phyloP scores from a whole-genome alignment of 2,113 vertebrate genomes.

The Rhinichthys klamathensis region DNA sequence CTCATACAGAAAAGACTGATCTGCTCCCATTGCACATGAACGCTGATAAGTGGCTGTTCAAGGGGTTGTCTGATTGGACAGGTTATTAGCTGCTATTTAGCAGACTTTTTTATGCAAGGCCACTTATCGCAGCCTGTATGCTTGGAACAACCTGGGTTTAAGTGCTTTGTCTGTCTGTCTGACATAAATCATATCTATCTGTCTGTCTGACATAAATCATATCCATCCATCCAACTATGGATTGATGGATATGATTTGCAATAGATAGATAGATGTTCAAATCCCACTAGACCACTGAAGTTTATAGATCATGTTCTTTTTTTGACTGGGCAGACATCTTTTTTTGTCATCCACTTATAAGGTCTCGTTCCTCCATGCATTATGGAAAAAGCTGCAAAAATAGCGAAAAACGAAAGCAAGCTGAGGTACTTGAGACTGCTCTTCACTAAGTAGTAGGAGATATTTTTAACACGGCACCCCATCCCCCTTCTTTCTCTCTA shows the following conservation, averaged over 20 bases:
- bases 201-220: too few species aligned
- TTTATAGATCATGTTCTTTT: slow-evolving; percentile 9
- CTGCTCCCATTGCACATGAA: slow-evolving; percentile 5
- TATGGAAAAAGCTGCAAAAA: slow-evolving; percentile 74
- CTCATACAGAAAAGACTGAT: slow-evolving; percentile 17
- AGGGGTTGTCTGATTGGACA: neutral
- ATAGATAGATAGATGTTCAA: neutral
- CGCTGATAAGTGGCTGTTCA: slow-evolving; percentile 9
- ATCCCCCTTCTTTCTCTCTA: slow-evolving; percentile 58
- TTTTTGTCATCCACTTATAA: slow-evolving; percentile 74
- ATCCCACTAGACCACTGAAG: neutral
- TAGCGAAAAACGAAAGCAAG: slow-evolving; percentile 71
- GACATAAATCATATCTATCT: too few species aligned
- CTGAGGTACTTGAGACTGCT: slow-evolving; percentile 57
- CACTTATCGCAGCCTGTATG: neutral
- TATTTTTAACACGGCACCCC: slow-evolving; percentile 60
- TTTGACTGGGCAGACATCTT: slow-evolving; percentile 17
- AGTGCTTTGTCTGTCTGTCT: neutral
- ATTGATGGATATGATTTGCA: neutral
- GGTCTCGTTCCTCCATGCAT: slow-evolving; percentile 67
- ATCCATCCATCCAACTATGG: neutral
- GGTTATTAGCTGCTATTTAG: slow-evolving; percentile 12
- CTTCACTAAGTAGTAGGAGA: slow-evolving; percentile 56
- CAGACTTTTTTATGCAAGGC: neutral
- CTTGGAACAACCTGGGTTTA: neutral